phyloP scores from a whole-genome alignment of 2,888 invertebrate species.

The Notodonta ziczac region DNA sequence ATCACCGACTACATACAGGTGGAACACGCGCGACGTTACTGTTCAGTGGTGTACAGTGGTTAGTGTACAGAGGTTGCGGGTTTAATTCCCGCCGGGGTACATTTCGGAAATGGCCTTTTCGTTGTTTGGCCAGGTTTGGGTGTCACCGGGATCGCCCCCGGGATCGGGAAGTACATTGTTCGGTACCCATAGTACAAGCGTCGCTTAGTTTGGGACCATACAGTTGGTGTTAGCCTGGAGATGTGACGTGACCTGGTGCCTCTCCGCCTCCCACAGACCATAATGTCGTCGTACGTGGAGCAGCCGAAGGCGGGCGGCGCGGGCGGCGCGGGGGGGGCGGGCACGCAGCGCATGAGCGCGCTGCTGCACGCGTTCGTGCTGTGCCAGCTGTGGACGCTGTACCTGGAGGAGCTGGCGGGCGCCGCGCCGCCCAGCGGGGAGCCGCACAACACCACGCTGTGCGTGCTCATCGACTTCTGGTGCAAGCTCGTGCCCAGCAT shows the following conservation, averaged over 20 bases:
- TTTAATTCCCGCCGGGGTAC: no score
- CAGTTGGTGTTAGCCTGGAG: no score
- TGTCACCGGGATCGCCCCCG: no score
- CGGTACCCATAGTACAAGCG: no score
- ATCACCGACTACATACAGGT: slow-evolving; percentile 98
- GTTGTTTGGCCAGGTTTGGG: no score
- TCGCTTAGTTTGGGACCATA: no score
- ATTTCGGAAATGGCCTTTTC: no score
- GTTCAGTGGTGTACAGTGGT: no score
- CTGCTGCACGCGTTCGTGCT: slow-evolving; percentile 98
- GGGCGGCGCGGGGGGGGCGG: no score
- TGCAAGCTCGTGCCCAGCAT: slow-evolving; percentile 98
- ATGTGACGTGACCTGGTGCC: no score
- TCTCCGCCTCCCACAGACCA: slow-evolving; percentile 83
- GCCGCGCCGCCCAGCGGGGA: slow-evolving; percentile 88
- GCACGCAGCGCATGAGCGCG: slow-evolving; percentile 97
- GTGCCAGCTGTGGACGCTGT: slow-evolving; percentile 99
- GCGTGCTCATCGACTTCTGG: slow-evolving; percentile 98
- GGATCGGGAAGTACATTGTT: no score
- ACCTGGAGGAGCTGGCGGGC: slow-evolving; percentile 94
- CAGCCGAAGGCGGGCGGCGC: slow-evolving; percentile 91
- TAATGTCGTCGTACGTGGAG: slow-evolving; percentile 98
- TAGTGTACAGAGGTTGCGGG: no score
- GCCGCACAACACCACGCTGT: slow-evolving; percentile 89
- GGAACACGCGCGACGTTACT: slow-evolving; percentile 1